Conservation (phyloP, 37 sponge, comb jelly and placozoan genomes). For the Theonella swinhoei region DNA sequence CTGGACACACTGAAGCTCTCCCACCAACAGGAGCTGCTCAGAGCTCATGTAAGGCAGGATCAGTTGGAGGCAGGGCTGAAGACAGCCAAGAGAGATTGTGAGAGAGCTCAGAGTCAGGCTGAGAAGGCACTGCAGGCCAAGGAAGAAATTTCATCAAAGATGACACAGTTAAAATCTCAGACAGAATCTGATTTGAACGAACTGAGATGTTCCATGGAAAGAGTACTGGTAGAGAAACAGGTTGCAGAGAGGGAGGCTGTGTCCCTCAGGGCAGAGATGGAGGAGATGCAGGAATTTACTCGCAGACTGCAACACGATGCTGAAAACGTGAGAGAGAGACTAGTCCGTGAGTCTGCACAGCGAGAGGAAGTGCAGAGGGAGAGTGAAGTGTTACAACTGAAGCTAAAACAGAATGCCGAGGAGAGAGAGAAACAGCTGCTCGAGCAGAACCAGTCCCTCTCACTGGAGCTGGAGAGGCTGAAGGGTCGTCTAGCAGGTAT, state of each 20-base stretch:
- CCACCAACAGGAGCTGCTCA: constrained; percentile 58
- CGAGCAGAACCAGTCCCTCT: constrained; percentile 36
- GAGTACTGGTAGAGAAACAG: constrained; percentile 10
- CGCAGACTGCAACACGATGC: constrained; percentile 5
- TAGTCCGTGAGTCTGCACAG: constrained; percentile 28
- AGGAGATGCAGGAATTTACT: neutral
- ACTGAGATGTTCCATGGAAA: neutral
- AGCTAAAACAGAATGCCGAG: constrained; percentile 53
- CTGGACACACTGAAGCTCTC: constrained; percentile 42
- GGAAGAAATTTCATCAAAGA: neutral
- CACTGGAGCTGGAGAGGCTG: constrained; percentile 63
- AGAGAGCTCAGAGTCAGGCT: constrained; percentile 25
- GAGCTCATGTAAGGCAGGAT: constrained; percentile 37
- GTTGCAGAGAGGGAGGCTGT: neutral
- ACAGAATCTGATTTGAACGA: constrained; percentile 9
- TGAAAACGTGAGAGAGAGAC: constrained; percentile 7
- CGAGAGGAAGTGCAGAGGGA: constrained; percentile 49
- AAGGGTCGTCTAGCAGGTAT: constrained; percentile 70
- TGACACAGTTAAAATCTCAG: constrained; percentile 5
- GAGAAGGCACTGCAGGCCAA: neutral
- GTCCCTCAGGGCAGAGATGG: neutral
- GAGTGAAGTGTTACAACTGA: constrained; percentile 12
- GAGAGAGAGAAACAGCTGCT: constrained; percentile 47
- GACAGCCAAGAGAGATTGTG: constrained; percentile 30
- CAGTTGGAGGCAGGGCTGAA: constrained; percentile 57